Percentiles rank a stretch among this genome's conserved stretches.
These are phyloP conservation scores for Darevskia mixta DNA, from an alignment of 2,797 vertebrate species.

Conservation along the genomic window DNA sequence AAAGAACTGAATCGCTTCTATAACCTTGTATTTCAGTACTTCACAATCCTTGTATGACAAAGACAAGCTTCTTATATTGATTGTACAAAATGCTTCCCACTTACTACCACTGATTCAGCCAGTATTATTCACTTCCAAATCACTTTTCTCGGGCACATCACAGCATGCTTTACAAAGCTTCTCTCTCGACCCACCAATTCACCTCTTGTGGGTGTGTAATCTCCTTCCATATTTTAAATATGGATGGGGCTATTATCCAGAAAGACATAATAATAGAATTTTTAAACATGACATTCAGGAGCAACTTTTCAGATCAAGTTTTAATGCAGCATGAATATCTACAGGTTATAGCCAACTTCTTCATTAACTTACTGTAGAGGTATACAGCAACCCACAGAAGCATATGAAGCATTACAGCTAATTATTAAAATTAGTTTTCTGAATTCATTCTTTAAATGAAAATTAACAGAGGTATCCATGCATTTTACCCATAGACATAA, in stretches of 20 bases:
- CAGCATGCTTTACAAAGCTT: not conserved
- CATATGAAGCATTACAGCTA: not conserved
- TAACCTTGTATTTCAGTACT: not conserved
- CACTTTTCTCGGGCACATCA: not conserved
- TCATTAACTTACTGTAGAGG: not conserved
- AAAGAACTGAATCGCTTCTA: not conserved
- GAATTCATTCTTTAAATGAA: slow-evolving; percentile 1
- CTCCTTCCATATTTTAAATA: not conserved
- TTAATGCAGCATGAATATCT: not conserved
- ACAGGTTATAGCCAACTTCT: not conserved
- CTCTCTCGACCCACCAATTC: not conserved
- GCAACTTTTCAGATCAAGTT: not conserved
- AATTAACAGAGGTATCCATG: not conserved
- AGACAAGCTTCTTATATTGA: not conserved
- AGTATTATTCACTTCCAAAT: not conserved
- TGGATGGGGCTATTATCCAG: not conserved
- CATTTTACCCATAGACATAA: not conserved
- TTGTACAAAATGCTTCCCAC: not conserved
- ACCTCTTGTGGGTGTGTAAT: not conserved
- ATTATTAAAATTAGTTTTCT: not conserved
- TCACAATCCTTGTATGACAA: not conserved
- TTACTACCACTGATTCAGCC: not conserved
- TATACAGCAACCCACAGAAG: not conserved
- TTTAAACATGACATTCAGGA: not conserved
- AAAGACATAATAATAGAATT: not conserved